These are phyloP conservation scores for Ormia ochracea DNA, from an alignment of 2,888 invertebrate species.

Conservation along the genomic window DNA sequence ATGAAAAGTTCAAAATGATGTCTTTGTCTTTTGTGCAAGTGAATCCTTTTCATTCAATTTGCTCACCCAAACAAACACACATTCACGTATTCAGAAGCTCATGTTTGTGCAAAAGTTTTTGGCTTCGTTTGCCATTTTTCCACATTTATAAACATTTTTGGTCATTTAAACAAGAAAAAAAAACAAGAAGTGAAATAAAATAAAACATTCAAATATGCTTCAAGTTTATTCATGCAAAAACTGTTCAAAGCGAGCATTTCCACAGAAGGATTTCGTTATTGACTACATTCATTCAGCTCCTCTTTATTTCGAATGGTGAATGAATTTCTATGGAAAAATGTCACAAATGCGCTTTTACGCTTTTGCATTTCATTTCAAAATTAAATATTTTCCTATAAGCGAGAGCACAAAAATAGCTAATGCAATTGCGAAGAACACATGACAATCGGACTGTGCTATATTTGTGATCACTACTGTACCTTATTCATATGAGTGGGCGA, in stretches of 20 bases:
- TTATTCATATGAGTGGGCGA: constrained; percentile 41
- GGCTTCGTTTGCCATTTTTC: constrained; percentile 64
- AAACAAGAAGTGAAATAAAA: constrained; percentile 23
- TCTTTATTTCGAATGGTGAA: background rate
- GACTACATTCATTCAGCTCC: constrained; percentile 16
- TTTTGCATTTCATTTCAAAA: constrained; percentile 66
- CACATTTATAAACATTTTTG: constrained; percentile 66
- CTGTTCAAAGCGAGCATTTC: constrained; percentile 70
- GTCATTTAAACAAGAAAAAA: constrained; percentile 64
- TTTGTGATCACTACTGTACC: background rate
- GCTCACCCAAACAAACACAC: background rate
- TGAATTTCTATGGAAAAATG: constrained; percentile 65
- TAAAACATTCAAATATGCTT: constrained; percentile 60
- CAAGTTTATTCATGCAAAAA: constrained; percentile 71
- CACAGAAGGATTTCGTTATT: constrained; percentile 31
- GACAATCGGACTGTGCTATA: background rate
- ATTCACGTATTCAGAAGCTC: too few species aligned
- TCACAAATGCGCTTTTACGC: constrained; percentile 75
- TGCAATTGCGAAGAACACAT: background rate
- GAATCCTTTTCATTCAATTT: constrained; percentile 50
- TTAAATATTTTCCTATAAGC: background rate
- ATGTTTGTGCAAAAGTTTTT: background rate
- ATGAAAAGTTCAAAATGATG: constrained; percentile 52
- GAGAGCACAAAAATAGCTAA: constrained; percentile 5
- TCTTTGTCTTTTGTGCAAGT: constrained; percentile 43